These are phyloP conservation scores for Xestoiulus laeticollis DNA, from an alignment of 2,888 invertebrate genomes.

Conservation along the genomic window DNA sequence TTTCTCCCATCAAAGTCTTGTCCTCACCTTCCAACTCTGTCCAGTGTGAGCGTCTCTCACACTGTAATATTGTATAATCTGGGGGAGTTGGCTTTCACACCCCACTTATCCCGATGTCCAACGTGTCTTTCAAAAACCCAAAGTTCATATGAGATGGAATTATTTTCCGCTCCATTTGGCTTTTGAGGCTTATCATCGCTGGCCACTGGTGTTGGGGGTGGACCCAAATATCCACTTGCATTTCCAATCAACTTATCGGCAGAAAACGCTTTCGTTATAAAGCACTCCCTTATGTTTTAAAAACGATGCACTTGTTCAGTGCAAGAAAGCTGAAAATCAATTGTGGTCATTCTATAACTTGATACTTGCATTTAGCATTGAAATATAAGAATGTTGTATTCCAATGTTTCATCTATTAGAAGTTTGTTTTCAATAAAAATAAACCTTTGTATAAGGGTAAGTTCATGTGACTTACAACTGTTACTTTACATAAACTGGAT, in stretches of 20 bases:
- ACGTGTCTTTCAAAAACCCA: slow-evolving; percentile 13
- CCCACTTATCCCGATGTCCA: slow-evolving; percentile 17
- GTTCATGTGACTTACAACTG: too few species aligned
- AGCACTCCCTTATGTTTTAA: neutral
- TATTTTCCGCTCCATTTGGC: slow-evolving; percentile 47
- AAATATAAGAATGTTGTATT: too few species aligned
- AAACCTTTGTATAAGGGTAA: too few species aligned
- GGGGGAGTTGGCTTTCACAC: neutral
- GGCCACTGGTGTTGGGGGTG: slow-evolving; percentile 46
- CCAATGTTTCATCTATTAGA: too few species aligned
- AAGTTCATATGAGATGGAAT: slow-evolving; percentile 27
- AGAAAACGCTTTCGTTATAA: neutral
- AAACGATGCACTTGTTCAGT: neutral
- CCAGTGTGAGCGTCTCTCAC: neutral
- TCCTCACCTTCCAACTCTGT: neutral
- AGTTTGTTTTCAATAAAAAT: too few species aligned
- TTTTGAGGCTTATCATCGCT: slow-evolving; percentile 45
- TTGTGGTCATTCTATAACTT: neutral
- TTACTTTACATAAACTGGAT: too few species aligned
- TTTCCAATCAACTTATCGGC: neutral
- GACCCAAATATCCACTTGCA: neutral
- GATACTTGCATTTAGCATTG: too few species aligned
- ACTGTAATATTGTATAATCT: neutral
- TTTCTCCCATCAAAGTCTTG: neutral
- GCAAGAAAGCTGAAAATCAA: neutral